phyloP scores from a whole-genome alignment of 2,888 invertebrate species.

The Esperia sulphurella region DNA sequence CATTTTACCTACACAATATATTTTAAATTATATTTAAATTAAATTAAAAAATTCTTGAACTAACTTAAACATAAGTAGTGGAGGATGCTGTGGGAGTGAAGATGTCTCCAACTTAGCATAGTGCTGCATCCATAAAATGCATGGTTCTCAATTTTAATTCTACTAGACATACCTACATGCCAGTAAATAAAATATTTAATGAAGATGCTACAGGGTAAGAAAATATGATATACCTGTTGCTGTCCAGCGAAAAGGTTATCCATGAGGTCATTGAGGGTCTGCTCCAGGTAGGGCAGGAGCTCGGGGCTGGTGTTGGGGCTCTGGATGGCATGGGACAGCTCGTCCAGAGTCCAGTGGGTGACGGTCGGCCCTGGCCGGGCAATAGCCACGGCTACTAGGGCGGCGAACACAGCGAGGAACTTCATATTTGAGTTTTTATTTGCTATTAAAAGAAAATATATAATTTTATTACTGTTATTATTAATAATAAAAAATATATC shows the following conservation, averaged over 20 bases:
- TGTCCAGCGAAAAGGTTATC: slow-evolving; percentile 29
- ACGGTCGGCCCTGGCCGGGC: neutral
- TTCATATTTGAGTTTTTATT: slow-evolving; percentile 39
- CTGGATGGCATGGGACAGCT: slow-evolving; percentile 39
- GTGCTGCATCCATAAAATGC: too few relatives aligned
- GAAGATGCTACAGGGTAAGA: too few relatives aligned
- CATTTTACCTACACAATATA: too few relatives aligned
- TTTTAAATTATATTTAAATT: too few relatives aligned
- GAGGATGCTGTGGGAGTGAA: too few relatives aligned
- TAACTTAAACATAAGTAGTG: too few relatives aligned
- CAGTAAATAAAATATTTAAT: neutral
- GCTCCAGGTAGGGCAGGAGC: slow-evolving; percentile 38
- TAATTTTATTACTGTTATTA: too few relatives aligned
- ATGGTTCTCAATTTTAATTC: too few relatives aligned
- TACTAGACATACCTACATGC: neutral
- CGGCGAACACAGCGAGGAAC: slow-evolving; percentile 50
- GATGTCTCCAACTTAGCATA: too few relatives aligned
- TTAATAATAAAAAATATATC: too few relatives aligned
- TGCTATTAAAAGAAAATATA: neutral
- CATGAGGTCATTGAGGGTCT: slow-evolving; percentile 46
- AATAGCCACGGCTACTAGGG: slow-evolving; percentile 32
- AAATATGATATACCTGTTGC: too few relatives aligned
- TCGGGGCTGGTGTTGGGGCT: slow-evolving; percentile 38
- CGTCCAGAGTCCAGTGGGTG: slow-evolving; percentile 34
- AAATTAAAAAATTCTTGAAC: too few relatives aligned